Evolutionary conservation across 2,888 invertebrate genomes (phyloP).

Genomic region (Phortica okadai): DNA sequence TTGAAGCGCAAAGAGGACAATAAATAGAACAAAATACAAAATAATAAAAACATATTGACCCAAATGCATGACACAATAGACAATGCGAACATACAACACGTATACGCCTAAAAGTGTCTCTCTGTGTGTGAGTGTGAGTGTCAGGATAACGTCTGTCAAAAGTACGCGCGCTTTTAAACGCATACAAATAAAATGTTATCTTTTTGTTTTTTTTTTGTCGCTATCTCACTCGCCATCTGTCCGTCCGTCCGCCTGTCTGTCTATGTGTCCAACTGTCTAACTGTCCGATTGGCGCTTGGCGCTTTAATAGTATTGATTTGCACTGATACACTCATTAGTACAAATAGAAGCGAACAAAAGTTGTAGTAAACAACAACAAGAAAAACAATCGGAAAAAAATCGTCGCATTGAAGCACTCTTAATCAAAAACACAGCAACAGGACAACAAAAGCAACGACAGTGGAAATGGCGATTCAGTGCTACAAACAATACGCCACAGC

Average conservation of each 20-base stretch:
- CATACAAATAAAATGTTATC: slow-evolving; percentile 65
- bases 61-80: slow-evolving; percentile 61
- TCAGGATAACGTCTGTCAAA: slow-evolving; percentile 61
- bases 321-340: slow-evolving; percentile 58
- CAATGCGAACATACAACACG: slow-evolving; percentile 28
- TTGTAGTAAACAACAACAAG: background rate
- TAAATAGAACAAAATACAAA: slow-evolving; percentile 32
- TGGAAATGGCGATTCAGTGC: too few species aligned
- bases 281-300: background rate
- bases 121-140: slow-evolving; percentile 16
- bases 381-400: slow-evolving; percentile 59
- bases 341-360: slow-evolving; percentile 37
- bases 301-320: background rate
- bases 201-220: slow-evolving; percentile 46
- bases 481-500: too few species aligned
- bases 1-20: background rate
- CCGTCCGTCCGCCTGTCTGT: background rate
- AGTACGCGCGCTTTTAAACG: slow-evolving; percentile 57
- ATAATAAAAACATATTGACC: slow-evolving; percentile 56
- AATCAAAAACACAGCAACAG: slow-evolving; percentile 55
- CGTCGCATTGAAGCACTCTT: slow-evolving; percentile 42
- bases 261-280: background rate
- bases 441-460: slow-evolving; percentile 3
- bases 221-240: background rate
- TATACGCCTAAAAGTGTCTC: slow-evolving; percentile 23